These are phyloP conservation scores for Cerastis rubricosa DNA, from an alignment of 2,888 invertebrate species.

Conservation along the genomic window DNA sequence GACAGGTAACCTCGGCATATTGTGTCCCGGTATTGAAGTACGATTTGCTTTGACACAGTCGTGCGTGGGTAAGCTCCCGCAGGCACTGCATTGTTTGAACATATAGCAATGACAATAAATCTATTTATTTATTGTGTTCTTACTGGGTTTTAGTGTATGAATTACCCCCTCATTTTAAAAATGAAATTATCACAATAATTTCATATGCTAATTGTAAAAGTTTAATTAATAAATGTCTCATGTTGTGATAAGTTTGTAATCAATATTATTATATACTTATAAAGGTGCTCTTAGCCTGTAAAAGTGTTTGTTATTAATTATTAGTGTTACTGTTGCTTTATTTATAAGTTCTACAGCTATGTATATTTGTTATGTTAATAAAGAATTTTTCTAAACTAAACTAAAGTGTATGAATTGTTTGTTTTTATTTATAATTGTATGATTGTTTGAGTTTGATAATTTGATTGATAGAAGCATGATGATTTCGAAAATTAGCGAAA, in stretches of 20 bases:
- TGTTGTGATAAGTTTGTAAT: too few species aligned
- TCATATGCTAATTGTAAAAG: too few species aligned
- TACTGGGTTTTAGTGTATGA: conserved; percentile 8
- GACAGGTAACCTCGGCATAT: neutral
- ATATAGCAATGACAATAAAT: conserved; percentile 53
- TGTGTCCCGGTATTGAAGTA: conserved; percentile 6
- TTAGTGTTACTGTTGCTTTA: too few species aligned
- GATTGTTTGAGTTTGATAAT: neutral
- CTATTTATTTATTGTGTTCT: neutral
- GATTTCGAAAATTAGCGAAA: neutral
- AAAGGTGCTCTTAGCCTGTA: too few species aligned
- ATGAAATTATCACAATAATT: too few species aligned
- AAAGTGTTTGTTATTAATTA: too few species aligned
- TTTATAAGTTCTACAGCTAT: too few species aligned
- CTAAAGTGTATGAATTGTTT: neutral
- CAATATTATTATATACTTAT: too few species aligned
- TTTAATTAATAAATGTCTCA: too few species aligned
- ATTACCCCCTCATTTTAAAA: too few species aligned
- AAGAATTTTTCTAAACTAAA: too few species aligned
- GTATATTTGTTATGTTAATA: too few species aligned
- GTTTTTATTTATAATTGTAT: neutral
- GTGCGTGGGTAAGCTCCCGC: conserved; percentile 45
- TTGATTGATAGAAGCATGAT: neutral
- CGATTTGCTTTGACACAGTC: conserved; percentile 35
- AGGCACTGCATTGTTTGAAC: conserved; percentile 57